Evolutionary conservation across 2,113 vertebrate species (phyloP), one percentile per base, ranked within the genome.

Genomic region (Rhombomys opimus): DNA sequence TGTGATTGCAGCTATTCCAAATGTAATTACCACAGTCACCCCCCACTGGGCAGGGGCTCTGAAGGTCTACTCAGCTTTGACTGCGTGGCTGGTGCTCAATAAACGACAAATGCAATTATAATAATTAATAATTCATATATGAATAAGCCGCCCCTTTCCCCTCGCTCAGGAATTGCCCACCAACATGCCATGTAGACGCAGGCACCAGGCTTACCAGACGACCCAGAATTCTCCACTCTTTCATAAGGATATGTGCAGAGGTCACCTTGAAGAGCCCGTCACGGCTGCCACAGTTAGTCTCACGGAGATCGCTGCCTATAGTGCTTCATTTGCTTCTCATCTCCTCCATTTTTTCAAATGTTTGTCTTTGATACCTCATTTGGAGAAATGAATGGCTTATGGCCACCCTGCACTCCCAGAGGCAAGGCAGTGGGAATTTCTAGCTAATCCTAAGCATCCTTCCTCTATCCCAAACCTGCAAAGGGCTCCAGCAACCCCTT

Each of bases 101-200:
- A 97, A 95, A 97, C 95, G 97, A 97, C 95, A 98, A 94, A 80
- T 72, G 96, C 96, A 96, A 98, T 97, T 96, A 97, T 96, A 96
- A 96, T 96, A 97, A 97, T 98, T 98, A 97, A 97, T 98, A 97
- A 97, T 97, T 97, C 96, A 98, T 97, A 89, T 96, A 96, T 95
- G 96, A 97, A 98, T 95, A 96, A 95, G 63, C 63, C 82, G 77
- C 84, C 86, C 87, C 68, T 94, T 96, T 87, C 89, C 87, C 91
- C 14, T 6, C 0, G 0, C 95, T 94, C 94, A 4, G 91, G 88
- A 96, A 96, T 95, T 86, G 90, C 90, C 94, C 5, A 0, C 84
- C 93, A 63, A 61, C 80, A 65, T 27, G 46, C 96, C 80, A 52
- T 5, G 84, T 88, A 17, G 50, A 67, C 91, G 54, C 25, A 54